Evolutionary conservation across 2,113 vertebrate genomes (phyloP), one percentile per base, ranked within the genome.

Genomic region (Stictonetta naevosa): DNA sequence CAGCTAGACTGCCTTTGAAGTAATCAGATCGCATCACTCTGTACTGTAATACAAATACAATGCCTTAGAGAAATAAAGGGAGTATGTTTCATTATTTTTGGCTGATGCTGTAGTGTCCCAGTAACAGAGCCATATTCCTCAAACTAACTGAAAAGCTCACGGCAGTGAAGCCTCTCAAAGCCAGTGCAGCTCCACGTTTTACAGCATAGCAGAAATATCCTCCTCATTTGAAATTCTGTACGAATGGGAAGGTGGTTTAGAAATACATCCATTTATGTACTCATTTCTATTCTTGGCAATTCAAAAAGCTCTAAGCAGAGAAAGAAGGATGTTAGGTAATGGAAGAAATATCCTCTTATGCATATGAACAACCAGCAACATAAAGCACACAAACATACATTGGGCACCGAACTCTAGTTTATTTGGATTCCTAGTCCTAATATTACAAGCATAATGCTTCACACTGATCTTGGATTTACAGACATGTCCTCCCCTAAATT

Each of bases 41-140:
- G 86, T 86, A 76, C 73, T 82, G 73, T 55, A 86, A 93, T 60
- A 95, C 63, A 88, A 92, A 88, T 75, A 93, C 73, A 92, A 91
- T 64, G 58, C 90, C 81, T 87, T 69, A 40, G 95, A 93, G 92
- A 96, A 96, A 94, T 83, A 96, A 92, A 94, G 84, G 21, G 56
- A 74, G 34, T 53, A 53, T 83, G 90, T 91, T 68, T 92, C 52
- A 40, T 74, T 92, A 29, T 38, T 68, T 94, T 86, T 62, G 62
- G 71, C 72, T 84, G 88, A 89, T 6, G 8, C 82, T 90, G 23
- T 22, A 48, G 73, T 67, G 63, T 85, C 75, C 83, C 76, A 52
- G 72, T 81, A 93, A 93, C 80, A 13, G 33, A 95, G 64, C 64
- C 48, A 55, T 36, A 78, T 52, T 82, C 56, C 86, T 86, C 72